phyloP scores from a whole-genome alignment of 2,797 vertebrate genomes.

The Bovichtus variegatus region DNA sequence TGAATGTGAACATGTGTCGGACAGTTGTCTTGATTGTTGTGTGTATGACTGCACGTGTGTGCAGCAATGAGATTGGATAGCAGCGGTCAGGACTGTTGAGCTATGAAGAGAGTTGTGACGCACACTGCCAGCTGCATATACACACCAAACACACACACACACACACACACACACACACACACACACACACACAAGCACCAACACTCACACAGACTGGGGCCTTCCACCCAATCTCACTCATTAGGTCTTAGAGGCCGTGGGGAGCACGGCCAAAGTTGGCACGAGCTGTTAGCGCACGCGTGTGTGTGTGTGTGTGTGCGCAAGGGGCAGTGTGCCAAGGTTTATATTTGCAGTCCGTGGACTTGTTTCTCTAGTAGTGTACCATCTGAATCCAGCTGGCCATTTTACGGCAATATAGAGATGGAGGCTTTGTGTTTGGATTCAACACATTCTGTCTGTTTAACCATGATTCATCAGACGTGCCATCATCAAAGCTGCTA shows the following conservation, averaged over 20 bases:
- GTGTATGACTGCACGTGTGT: constrained; percentile 21
- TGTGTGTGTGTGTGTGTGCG: constrained; percentile 44
- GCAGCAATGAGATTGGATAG: constrained; percentile 49
- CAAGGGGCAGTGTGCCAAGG: constrained; percentile 71
- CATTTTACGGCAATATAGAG: constrained; percentile 64
- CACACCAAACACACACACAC: constrained; percentile 55
- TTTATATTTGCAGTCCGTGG: constrained; percentile 80
- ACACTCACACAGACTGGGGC: constrained; percentile 81
- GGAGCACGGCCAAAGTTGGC: constrained; percentile 80
- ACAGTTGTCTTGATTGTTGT: constrained; percentile 15
- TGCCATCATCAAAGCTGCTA: constrained; percentile 66
- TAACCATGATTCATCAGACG: constrained; percentile 64
- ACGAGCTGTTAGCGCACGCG: constrained; percentile 53
- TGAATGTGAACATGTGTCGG: not conserved
- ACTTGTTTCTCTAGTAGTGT: constrained; percentile 69
- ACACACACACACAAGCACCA: constrained; percentile 46
- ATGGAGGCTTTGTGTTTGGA: constrained; percentile 61
- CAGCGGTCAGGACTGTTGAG: constrained; percentile 59
- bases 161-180: constrained; percentile 59
- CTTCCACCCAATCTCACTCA: constrained; percentile 87
- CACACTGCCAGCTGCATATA: constrained; percentile 67
- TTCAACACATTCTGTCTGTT: constrained; percentile 69
- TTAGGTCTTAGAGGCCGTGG: constrained; percentile 85
- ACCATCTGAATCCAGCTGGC: constrained; percentile 81
- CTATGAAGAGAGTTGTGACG: constrained; percentile 69